Conservation (phyloP, 2,888 invertebrate genomes). For the Parnassius apollo region DNA sequence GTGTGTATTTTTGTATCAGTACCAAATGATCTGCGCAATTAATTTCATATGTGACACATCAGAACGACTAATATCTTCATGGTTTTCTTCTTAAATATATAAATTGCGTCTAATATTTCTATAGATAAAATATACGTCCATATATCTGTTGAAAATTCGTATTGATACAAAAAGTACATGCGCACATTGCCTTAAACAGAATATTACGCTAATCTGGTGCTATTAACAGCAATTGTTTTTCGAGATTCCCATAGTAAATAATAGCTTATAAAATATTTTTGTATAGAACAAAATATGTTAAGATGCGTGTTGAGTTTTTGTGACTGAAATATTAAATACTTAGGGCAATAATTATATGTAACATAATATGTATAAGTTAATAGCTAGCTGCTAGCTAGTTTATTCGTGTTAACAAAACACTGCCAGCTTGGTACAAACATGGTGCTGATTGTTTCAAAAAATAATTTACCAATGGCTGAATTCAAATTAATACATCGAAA, state of each 20-base stretch:
- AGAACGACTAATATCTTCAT: no score
- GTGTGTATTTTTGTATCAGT: conserved; percentile 6
- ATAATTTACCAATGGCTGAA: conserved; percentile 2
- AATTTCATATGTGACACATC: no score
- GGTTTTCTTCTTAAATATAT: no score
- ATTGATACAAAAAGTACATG: conserved; percentile 6
- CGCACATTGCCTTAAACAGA: conserved; percentile 14
- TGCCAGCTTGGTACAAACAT: conserved; percentile 64
- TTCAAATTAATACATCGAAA: conserved; percentile 16
- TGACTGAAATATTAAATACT: conserved; percentile 17
- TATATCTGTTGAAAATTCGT: not conserved
- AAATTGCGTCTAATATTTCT: no score
- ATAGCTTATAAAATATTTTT: conserved; percentile 20
- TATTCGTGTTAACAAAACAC: conserved; percentile 43
- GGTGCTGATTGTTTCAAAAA: conserved; percentile 53
- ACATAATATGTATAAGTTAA: conserved; percentile 3
- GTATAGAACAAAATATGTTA: conserved; percentile 27
- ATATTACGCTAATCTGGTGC: conserved; percentile 23
- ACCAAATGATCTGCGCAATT: no score
- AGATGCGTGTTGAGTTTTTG: conserved; percentile 20
- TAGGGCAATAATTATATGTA: conserved; percentile 37
- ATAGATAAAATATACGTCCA: no score
- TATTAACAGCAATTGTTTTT: conserved; percentile 15
- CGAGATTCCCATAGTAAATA: conserved; percentile 19
- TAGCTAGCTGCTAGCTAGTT: conserved; percentile 20